A percentile compares a stretch with the other conserved stretches of the same genome.
These are phyloP conservation scores for Istiophorus platypterus DNA, from an alignment of 2,113 vertebrate species.

Conservation along the genomic window DNA sequence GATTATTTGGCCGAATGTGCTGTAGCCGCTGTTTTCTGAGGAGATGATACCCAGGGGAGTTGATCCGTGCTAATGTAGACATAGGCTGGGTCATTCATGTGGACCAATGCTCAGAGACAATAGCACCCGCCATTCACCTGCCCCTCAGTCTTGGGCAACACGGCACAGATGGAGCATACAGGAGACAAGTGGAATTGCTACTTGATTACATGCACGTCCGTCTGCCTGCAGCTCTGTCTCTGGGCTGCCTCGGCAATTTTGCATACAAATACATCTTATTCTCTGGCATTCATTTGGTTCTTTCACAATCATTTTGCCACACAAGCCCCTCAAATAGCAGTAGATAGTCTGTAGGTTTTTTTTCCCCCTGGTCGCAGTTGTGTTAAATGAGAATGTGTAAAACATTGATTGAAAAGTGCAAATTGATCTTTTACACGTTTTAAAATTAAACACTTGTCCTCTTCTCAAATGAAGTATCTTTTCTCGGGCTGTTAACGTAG, in stretches of 20 bases:
- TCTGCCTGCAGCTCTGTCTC: slow-evolving; percentile 65
- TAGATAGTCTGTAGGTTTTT: slow-evolving; percentile 23
- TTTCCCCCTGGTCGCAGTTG: slow-evolving; percentile 7
- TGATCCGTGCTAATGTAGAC: slow-evolving; percentile 77
- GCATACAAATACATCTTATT: slow-evolving; percentile 76
- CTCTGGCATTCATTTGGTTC: slow-evolving; percentile 58
- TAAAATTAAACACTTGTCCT: slow-evolving; percentile 31
- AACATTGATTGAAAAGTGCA: slow-evolving; percentile 44
- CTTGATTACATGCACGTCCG: slow-evolving; percentile 70
- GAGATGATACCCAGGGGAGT: slow-evolving; percentile 63
- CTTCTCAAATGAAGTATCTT: neutral
- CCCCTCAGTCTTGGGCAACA: slow-evolving; percentile 30
- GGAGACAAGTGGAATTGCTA: slow-evolving; percentile 69
- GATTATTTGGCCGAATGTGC: slow-evolving; percentile 57
- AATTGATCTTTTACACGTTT: slow-evolving; percentile 39
- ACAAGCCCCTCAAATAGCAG: slow-evolving; percentile 37
- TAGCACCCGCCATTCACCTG: slow-evolving; percentile 53
- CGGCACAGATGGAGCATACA: slow-evolving; percentile 3
- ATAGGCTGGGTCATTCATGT: slow-evolving; percentile 72
- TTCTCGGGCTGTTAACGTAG: slow-evolving; percentile 4
- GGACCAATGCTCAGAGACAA: slow-evolving; percentile 77
- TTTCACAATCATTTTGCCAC: slow-evolving; percentile 51
- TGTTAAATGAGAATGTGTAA: slow-evolving; percentile 42
- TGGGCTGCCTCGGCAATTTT: slow-evolving; percentile 59
- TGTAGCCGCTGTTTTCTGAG: slow-evolving; percentile 55